Conservation (phyloP, 1,140 invertebrate genomes). For the Pseudomyrmex dendroicus region DNA sequence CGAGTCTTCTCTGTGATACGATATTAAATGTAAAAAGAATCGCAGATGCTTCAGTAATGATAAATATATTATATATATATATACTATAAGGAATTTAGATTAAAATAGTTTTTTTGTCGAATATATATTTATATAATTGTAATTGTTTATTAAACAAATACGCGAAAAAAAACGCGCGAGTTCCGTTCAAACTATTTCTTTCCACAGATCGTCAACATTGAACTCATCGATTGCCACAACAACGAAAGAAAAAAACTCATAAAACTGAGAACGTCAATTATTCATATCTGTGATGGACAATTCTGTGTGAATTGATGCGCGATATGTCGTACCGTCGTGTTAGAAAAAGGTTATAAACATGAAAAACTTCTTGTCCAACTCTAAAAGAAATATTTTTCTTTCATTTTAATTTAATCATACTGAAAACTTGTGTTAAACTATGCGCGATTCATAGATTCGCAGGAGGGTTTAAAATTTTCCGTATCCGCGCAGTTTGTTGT, state of each 20-base stretch:
- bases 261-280: not conserved
- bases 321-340: constrained; percentile 63
- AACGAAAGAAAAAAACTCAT: constrained; percentile 12
- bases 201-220: not conserved
- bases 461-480: too few species aligned
- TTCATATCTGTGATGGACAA: constrained; percentile 56
- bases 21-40: constrained; percentile 40
- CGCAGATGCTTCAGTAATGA: constrained; percentile 38
- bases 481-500: too few species aligned
- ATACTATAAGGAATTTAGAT: constrained; percentile 51
- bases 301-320: constrained; percentile 48
- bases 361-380: constrained; percentile 69
- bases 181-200: constrained; percentile 8
- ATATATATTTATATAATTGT: constrained; percentile 37
- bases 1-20: constrained; percentile 29
- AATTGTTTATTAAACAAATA: constrained; percentile 18
- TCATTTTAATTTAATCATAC: constrained; percentile 30
- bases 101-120: constrained; percentile 31
- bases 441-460: too few species aligned
- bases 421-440: too few species aligned
- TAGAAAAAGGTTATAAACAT: constrained; percentile 70
- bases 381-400: constrained; percentile 61
- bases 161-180: constrained; percentile 13
- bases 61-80: constrained; percentile 52
- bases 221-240: constrained; percentile 12